Base-by-base conservation (phyloP, 2,797 vertebrate species). In the Crenuchus spilurus region DNA sequence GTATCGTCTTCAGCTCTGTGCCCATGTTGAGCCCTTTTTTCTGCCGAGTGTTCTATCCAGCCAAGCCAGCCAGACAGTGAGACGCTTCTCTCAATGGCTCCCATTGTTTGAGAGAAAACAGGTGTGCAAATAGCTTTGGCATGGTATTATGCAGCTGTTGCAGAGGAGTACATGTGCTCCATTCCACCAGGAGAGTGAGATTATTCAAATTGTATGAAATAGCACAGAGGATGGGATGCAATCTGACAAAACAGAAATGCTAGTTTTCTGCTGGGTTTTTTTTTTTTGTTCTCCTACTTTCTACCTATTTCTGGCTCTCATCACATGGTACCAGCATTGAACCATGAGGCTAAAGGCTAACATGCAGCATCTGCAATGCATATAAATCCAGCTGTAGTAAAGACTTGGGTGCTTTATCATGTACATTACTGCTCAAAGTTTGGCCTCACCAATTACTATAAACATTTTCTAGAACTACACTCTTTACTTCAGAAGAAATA, bases 31-130 rank as follows among this genome's bases (percentile, higher is more conserved):
- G 48, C 49, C 57, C 54, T 22, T 57, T 74, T 77, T 55, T 31
- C 44, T 42, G 68, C 66, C 74, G 49, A 74, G 69, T 44, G 57
- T 75, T 77, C 75, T 75, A 63, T 68, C 62, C 58, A 54, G 37
- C 74, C 57, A 37, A 64, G 77, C 70, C 70, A 68, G 67, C 70
- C 77, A 77, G 74, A 68, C 69, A 14, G 31, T 2, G 39, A 62
- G 49, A 39, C 60, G 64, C 68, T 72, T 78, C 71, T 52, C 52
- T 77, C 65, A 79, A 75, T 77, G 63, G 68, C 49, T 30, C 51
- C 74, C 57, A 76, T 57, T 74, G 63, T 71, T 67, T 79, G 74
- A 72, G 44, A 70, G 73, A 72, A 74, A 79, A 72, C 77, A 82
- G 74, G 77, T 75, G 80, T 52, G 8, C 66, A 63, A 54, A 77